Conservation (phyloP, 2,113 vertebrate species). For the Eretmochelys imbricata region DNA sequence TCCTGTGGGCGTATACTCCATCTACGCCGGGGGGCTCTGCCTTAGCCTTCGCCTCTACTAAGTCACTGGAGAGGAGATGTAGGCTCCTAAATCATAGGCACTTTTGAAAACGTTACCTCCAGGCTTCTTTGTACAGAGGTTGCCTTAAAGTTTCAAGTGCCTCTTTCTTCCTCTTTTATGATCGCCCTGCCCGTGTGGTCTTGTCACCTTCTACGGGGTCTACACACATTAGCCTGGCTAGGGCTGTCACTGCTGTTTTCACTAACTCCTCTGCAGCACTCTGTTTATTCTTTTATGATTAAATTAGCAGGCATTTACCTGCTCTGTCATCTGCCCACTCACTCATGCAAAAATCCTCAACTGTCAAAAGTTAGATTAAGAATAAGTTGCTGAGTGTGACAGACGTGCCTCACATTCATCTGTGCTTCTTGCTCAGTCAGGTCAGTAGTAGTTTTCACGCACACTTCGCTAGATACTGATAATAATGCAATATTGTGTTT, state of each 20-base stretch:
- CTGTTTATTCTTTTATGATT: background rate
- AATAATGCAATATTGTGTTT: background rate
- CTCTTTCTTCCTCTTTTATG: background rate
- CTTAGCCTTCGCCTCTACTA: background rate
- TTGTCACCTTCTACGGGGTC: background rate
- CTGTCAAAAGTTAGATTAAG: background rate
- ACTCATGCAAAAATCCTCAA: background rate
- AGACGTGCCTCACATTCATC: background rate
- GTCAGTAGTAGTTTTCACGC: background rate
- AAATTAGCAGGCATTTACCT: background rate
- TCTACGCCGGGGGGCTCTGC: too few relatives aligned
- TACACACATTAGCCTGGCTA: background rate
- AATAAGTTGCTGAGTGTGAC: background rate
- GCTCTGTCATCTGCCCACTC: background rate
- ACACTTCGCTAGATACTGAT: background rate
- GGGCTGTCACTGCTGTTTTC: background rate
- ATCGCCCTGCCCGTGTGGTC: background rate
- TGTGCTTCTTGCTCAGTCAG: background rate
- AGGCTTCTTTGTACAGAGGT: background rate
- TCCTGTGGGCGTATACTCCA: too few relatives aligned
- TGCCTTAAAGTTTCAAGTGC: background rate
- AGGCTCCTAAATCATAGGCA: background rate
- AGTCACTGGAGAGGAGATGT: background rate
- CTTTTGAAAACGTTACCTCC: background rate
- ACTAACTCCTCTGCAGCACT: background rate